Conservation (phyloP, 2,113 vertebrate genomes). For the Baryphthengus martii region DNA sequence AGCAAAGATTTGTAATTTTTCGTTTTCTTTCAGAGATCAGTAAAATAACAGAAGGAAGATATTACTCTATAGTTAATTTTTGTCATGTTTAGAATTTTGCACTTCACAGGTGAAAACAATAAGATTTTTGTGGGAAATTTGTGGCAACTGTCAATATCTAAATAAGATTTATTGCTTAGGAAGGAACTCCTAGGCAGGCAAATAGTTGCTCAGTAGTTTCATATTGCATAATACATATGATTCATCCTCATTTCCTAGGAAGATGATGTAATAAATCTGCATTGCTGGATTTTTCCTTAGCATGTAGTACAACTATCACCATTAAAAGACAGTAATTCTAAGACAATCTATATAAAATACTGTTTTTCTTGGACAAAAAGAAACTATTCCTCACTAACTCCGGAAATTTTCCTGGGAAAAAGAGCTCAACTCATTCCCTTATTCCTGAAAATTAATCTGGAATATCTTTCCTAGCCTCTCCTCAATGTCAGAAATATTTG, state of each 20-base stretch:
- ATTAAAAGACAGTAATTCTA: not conserved
- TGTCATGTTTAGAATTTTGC: not conserved
- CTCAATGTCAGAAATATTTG: not conserved
- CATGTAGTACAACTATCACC: not conserved
- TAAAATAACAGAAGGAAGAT: not conserved
- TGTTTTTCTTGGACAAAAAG: not conserved
- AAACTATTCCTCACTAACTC: not conserved
- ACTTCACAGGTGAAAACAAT: not conserved
- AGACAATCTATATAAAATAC: not conserved
- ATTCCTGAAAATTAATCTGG: not conserved
- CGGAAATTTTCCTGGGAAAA: not conserved
- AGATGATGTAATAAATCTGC: not conserved
- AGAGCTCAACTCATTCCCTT: not conserved
- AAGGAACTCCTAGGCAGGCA: not conserved
- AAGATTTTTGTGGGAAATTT: not conserved
- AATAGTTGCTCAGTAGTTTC: not conserved
- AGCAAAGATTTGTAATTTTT: not conserved
- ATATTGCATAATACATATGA: fast-evolving
- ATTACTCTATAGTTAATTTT: not conserved
- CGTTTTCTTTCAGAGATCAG: not conserved
- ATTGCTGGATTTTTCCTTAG: not conserved
- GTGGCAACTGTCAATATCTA: not conserved
- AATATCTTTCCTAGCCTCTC: not conserved
- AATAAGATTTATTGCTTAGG: not conserved
- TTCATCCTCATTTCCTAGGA: not conserved